These are phyloP conservation scores for Falcunculus frontatus DNA, from an alignment of 2,113 vertebrate species.

Conservation along the genomic window DNA sequence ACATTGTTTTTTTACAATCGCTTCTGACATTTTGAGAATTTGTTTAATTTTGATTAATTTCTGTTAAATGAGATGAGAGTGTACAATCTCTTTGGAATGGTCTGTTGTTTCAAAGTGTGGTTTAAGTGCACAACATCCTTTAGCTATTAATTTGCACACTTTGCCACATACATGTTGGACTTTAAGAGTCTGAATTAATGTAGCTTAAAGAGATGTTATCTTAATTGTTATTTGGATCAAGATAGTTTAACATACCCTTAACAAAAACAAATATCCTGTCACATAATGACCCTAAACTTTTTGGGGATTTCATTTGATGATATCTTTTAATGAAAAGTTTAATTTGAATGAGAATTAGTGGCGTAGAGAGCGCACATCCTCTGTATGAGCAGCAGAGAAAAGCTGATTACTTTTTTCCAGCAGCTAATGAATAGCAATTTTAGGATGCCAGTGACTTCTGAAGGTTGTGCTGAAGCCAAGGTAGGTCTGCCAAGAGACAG, in stretches of 20 bases:
- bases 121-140: not conserved
- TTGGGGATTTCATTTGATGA: not conserved
- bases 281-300: not conserved
- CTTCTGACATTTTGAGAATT: conserved; percentile 51
- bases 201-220: conserved; percentile 35
- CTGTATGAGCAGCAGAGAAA: not conserved
- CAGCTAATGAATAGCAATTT: not conserved
- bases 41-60: conserved; percentile 33
- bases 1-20: conserved; percentile 10
- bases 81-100: not conserved
- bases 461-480: not conserved
- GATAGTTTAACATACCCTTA: not conserved
- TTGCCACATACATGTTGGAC: not conserved
- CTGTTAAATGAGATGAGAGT: not conserved
- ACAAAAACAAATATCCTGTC: conserved; percentile 13
- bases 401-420: not conserved
- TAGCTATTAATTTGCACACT: not conserved
- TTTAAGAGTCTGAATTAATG: conserved; percentile 9
- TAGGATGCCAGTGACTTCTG: not conserved
- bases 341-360: not conserved
- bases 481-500: not conserved
- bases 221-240: conserved; percentile 8
- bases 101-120: not conserved
- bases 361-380: not conserved
- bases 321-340: not conserved